phyloP scores from a whole-genome alignment of 1,140 invertebrate genomes.

The Asbolus verrucosus region DNA sequence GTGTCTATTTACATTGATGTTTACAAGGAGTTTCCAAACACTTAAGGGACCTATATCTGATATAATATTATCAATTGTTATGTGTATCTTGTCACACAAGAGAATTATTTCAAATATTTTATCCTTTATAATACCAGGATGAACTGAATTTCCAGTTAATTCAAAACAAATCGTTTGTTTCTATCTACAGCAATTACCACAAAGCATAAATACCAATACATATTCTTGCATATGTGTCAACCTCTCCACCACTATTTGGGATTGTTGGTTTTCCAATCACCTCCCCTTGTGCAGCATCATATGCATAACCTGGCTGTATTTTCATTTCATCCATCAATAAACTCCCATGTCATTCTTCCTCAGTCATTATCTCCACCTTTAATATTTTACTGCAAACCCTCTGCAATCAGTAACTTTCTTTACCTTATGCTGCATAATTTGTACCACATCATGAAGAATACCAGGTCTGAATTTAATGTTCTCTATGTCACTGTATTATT shows the following conservation, averaged over 20 bases:
- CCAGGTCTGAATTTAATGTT: conserved; percentile 28
- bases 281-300: conserved; percentile 7
- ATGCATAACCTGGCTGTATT: conserved; percentile 20
- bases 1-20: neutral
- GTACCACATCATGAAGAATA: conserved; percentile 34
- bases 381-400: neutral
- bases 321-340: conserved; percentile 39
- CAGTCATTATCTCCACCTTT: neutral
- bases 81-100: neutral
- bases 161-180: conserved; percentile 38
- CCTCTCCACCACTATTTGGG: neutral
- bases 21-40: conserved; percentile 25
- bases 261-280: conserved; percentile 17
- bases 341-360: conserved; percentile 21
- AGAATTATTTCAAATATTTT: conserved; percentile 22
- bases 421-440: neutral
- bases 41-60: conserved; percentile 37
- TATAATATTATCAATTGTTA: neutral
- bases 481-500: conserved; percentile 28
- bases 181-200: neutral
- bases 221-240: neutral
- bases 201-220: conserved; percentile 39
- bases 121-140: neutral
- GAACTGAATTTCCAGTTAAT: conserved; percentile 24
- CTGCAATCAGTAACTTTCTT: neutral